phyloP scores from a whole-genome alignment of 64 coral and sea anemone species.

The Astreopora myriophthalma region DNA sequence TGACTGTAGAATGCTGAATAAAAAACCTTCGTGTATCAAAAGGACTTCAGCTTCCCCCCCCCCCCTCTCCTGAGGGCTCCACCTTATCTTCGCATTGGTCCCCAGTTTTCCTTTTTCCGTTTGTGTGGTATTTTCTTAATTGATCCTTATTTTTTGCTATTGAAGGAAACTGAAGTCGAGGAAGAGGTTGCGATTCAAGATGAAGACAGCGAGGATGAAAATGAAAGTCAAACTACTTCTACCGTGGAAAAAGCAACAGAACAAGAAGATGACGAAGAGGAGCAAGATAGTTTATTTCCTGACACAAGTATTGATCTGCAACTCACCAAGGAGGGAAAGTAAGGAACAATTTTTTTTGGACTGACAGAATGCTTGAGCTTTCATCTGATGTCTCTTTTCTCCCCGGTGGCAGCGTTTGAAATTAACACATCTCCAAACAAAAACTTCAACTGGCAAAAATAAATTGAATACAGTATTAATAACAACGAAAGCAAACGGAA shows the following conservation, averaged over 20 bases:
- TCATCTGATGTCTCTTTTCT: not conserved
- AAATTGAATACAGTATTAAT: no score
- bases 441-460: no score
- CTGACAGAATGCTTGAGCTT: no score
- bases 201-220: constrained; percentile 21
- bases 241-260: not conserved
- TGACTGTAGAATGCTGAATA: no score
- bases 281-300: constrained; percentile 56
- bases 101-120: no score
- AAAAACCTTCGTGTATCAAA: no score
- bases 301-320: constrained; percentile 88
- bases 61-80: no score
- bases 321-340: constrained; percentile 80
- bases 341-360: not conserved
- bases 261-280: constrained; percentile 57
- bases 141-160: not conserved
- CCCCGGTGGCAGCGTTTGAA: not conserved
- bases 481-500: no score
- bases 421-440: no score
- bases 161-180: constrained; percentile 67
- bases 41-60: no score
- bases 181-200: constrained; percentile 74
- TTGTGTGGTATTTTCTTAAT: no score
- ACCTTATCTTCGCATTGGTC: no score
- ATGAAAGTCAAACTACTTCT: not conserved